Base-by-base conservation (phyloP, 2,797 vertebrate genomes). In the Sciurus vulgaris region DNA sequence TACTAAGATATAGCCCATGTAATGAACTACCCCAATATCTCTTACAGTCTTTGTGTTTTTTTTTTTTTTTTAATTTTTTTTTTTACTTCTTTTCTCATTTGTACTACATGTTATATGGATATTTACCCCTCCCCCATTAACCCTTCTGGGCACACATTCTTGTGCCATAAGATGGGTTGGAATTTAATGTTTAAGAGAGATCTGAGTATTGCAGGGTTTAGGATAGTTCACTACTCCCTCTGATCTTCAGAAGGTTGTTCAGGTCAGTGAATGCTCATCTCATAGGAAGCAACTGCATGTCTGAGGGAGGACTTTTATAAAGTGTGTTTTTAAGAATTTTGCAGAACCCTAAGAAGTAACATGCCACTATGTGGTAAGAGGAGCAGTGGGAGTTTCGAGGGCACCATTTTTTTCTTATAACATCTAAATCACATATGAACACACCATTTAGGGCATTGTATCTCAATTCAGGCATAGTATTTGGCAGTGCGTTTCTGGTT, bases 141-240 rank as follows among this genome's bases (percentile, higher is more conserved):
- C 63, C 59, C 83, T 82, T 94, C 69, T 44, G 41, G 94, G 2
- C 8, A 69, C 11, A 78, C 49, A 56, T 30, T 79, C 51, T 24
- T 1, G 8, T 7, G 0, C 70, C 81, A 20, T 69, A 79, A 70
- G 86, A 79, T 56, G 92, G 69, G 95, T 92, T 74, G 59, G 94
- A 15, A 8, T 97, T 5, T 24, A 10, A 79, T 81, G 51, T 82
- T 81, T 30, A 8, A 82, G 85, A 76, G 18, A 76, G 47, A 70
- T 65, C 22, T 86, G 33, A 47, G 61, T 74, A 14, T 33, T 33
- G 9, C 87, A 67, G 49, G 86, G n/a, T 86, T 74, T 24, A 89
- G 26, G 81, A 95, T 97, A 98, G 97, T 98, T 98, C 92, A 54
- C 63, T 6, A 13, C 74, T 86, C 77, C 56, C 15, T 59, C 86